Percentiles rank a stretch among this genome's conserved stretches.
These are phyloP conservation scores for Lemur catta DNA, from an alignment of 2,797 vertebrate species.

Conservation along the genomic window DNA sequence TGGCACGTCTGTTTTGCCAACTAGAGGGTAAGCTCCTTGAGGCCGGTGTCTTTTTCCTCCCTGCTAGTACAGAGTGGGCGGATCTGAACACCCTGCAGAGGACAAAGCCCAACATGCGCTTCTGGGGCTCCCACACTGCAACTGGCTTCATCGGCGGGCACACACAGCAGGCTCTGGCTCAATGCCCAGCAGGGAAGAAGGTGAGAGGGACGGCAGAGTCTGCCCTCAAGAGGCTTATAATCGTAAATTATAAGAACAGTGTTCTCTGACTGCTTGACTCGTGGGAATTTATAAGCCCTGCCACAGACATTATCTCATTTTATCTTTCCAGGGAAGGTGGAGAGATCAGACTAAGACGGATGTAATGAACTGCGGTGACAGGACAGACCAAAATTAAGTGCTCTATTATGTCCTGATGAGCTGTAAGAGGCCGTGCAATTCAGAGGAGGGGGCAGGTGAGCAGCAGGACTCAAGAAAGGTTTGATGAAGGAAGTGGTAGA, in stretches of 20 bases:
- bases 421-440: background rate
- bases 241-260: slow-evolving; percentile 54
- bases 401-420: background rate
- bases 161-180: background rate
- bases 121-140: too few species aligned
- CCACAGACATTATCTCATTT: slow-evolving; percentile 73
- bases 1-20: background rate
- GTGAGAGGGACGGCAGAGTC: background rate
- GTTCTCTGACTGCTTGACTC: background rate
- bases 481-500: background rate
- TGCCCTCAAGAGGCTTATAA: slow-evolving; percentile 61
- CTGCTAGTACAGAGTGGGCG: background rate
- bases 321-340: slow-evolving; percentile 46
- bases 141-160: background rate
- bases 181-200: background rate
- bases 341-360: slow-evolving; percentile 42
- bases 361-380: background rate
- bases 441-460: background rate
- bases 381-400: background rate
- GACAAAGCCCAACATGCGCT: background rate
- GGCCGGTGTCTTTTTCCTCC: background rate
- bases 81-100: background rate
- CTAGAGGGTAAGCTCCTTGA: background rate
- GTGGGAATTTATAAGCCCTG: slow-evolving; percentile 59
- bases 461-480: background rate